Evolutionary conservation across 2,888 invertebrate genomes (phyloP), one percentile per base, ranked within the genome.

Genomic region (Leptopilina myrica): DNA sequence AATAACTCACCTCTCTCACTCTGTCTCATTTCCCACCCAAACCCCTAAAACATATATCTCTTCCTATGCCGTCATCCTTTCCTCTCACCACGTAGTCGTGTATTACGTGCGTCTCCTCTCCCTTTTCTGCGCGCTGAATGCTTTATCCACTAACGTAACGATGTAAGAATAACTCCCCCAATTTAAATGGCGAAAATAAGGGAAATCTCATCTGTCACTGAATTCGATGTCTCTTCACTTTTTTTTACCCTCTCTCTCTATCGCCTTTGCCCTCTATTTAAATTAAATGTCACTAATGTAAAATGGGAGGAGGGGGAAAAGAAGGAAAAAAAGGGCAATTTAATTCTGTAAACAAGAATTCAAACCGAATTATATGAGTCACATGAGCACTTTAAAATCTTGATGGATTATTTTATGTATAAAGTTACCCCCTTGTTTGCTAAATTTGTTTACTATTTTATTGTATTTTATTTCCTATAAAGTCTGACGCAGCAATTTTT

Each of bases 101-200:
- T 73, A 73, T 73, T 73, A 73, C 73, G 73, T 56, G 73, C 56
- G 26, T 73, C 33, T 33, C 9, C 53, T 53, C 56, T 33, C 56
- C 33, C 56, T 56, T 53, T 56, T 69, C 33, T 33, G 33, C 33
- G 33, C 33, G 69, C 53, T 69, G 69, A 69, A 69, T 69, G 69
- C 53, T 69, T 49, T 69, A 53, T 69, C 62, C 62, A 62, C 62
- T 62, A 62, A 62, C 62, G 62, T 56, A 73, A 73, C 73, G 53
- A 73, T 56, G 33, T 73, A 73, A 73, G 56, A 56, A 73, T 56
- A 56, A 33, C 73, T 40, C 40, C 56, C 56, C 69, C 73, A 73
- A 73, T 73, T 56, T 73, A 73, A 73, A 73, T 73, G 73, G 53
- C 56, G 73, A 73, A 53, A 73, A 73, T 73, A 73, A 73, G 53